Conservation (phyloP, 2,797 vertebrate genomes). For the Scomberomorus guttatus region DNA sequence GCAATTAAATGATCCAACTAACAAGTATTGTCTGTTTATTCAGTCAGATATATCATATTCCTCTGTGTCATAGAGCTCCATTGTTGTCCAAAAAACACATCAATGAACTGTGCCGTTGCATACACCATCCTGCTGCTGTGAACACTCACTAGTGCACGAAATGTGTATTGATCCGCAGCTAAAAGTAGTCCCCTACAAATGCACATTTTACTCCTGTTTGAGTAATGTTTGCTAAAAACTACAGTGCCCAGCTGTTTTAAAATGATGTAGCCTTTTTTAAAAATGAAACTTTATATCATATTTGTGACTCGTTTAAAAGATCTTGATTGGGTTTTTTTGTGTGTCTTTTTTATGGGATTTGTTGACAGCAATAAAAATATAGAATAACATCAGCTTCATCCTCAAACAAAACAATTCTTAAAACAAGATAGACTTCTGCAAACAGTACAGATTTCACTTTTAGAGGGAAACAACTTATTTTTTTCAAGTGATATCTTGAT, state of each 20-base stretch:
- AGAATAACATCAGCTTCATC: background rate
- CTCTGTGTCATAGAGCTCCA: too few relatives aligned
- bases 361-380: background rate
- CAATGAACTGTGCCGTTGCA: background rate
- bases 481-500: background rate
- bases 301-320: conserved; percentile 2
- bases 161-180: conserved; percentile 4
- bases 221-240: background rate
- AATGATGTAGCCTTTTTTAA: background rate
- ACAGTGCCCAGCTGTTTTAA: background rate
- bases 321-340: too few relatives aligned
- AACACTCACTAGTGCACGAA: conserved; percentile 16
- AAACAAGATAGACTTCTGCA: background rate
- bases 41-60: too few relatives aligned
- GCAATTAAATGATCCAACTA: too few relatives aligned
- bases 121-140: conserved; percentile 3
- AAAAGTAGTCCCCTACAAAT: conserved; percentile 16
- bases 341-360: background rate
- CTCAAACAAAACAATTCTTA: background rate
- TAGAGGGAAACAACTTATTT: background rate
- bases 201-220: background rate
- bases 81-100: too few relatives aligned
- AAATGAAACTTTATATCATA: background rate
- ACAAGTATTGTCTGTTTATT: background rate
- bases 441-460: background rate